phyloP scores from a whole-genome alignment of 2,888 invertebrate genomes.

The Tetragnatha montana region DNA sequence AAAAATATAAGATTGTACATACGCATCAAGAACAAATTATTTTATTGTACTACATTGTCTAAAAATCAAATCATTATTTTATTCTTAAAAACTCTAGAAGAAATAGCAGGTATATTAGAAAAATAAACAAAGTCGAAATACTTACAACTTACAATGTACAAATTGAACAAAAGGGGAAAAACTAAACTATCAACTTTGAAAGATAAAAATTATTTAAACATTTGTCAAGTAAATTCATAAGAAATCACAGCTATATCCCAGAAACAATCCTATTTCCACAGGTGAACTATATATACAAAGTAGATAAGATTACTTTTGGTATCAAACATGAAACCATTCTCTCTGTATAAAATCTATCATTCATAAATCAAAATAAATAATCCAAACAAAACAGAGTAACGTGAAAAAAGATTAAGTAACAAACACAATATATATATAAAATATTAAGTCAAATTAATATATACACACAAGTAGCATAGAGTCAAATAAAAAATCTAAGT shows the following conservation, averaged over 20 bases:
- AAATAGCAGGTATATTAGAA: no score
- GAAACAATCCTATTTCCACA: not conserved
- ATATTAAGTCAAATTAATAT: not conserved
- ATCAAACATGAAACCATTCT: not conserved
- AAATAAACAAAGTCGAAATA: no score
- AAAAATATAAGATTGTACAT: no score
- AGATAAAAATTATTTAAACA: not conserved
- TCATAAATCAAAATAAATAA: not conserved
- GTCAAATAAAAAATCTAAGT: not conserved
- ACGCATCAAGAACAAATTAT: no score
- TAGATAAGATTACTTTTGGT: not conserved
- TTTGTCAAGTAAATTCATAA: not conserved
- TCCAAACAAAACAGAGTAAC: not conserved
- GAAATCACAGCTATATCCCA: not conserved
- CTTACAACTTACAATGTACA: no score
- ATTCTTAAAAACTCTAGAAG: no score
- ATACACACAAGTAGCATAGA: not conserved
- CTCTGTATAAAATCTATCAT: not conserved
- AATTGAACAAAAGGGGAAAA: no score
- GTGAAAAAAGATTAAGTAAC: not conserved
- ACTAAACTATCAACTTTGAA: not conserved
- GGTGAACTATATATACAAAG: not conserved
- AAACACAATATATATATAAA: not conserved
- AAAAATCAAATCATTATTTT: no score
- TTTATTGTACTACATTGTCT: no score